Conservation (phyloP, 2,113 vertebrate species). For the Chlamydotis undulata region DNA sequence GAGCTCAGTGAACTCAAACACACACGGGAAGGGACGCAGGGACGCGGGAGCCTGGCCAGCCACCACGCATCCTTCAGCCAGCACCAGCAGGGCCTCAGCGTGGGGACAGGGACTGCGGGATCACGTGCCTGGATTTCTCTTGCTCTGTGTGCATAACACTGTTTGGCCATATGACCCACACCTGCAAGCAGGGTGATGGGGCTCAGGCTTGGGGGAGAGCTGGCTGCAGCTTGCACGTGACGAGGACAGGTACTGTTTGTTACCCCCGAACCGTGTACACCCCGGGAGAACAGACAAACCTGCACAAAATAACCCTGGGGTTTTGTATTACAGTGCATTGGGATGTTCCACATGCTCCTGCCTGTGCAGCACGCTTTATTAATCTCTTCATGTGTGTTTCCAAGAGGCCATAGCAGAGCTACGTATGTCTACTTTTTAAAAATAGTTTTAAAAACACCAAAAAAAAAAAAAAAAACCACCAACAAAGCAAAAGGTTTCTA, state of each 20-base stretch:
- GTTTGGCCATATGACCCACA: fast-evolving
- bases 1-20: neutral
- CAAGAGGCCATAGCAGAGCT: neutral
- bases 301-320: neutral
- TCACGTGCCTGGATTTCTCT: no score
- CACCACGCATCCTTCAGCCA: no score
- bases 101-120: no score
- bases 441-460: neutral
- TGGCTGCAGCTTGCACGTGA: fast-evolving
- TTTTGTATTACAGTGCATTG: no score
- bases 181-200: neutral
- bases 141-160: neutral
- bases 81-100: no score
- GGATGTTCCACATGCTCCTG: neutral
- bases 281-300: neutral
- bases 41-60: neutral
- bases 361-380: neutral
- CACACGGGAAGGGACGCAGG: neutral
- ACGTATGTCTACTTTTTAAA: neutral
- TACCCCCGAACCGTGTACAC: fast-evolving
- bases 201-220: fast-evolving
- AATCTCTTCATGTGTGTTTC: neutral
- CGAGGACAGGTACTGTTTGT: fast-evolving
- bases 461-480: no score
- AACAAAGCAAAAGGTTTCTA: neutral